Conservation (phyloP, 2,888 invertebrate genomes). For the Amblyteles armatorius region DNA sequence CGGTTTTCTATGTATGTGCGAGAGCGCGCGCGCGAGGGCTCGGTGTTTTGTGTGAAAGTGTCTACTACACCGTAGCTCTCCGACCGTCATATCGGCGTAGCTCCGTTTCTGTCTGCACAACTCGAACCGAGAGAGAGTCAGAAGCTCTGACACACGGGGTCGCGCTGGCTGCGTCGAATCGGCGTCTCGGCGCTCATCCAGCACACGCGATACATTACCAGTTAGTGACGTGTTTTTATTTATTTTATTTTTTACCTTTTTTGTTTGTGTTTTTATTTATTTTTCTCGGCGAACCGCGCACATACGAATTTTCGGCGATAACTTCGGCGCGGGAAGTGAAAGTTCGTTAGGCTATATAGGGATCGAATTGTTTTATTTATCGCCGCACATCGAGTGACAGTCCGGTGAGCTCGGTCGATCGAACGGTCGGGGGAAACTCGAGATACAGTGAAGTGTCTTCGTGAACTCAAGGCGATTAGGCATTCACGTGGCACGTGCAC, state of each 20-base stretch:
- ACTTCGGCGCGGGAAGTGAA: conserved; percentile 34
- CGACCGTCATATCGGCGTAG: conserved; percentile 82
- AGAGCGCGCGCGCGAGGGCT: conserved; percentile 46
- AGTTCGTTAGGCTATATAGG: conserved; percentile 4
- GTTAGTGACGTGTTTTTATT: conserved; percentile 31
- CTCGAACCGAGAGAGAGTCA: conserved; percentile 76
- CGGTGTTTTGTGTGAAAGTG: conserved; percentile 49
- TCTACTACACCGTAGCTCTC: conserved; percentile 60
- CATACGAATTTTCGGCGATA: neutral
- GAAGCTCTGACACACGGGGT: conserved; percentile 80
- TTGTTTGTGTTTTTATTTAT: conserved; percentile 37
- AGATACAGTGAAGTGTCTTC: conserved; percentile 43
- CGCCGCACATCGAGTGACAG: conserved; percentile 16
- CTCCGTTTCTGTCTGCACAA: conserved; percentile 82
- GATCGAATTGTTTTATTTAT: conserved; percentile 10
- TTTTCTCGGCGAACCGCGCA: neutral
- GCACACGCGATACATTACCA: conserved; percentile 51
- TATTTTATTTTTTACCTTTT: conserved; percentile 31
- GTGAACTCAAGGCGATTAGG: conserved; percentile 50
- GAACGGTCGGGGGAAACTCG: conserved; percentile 46
- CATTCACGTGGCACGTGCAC: conserved; percentile 14
- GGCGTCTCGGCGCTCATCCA: conserved; percentile 70
- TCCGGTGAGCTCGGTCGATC: neutral
- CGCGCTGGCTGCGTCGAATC: conserved; percentile 73
- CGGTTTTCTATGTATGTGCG: conserved; percentile 61